Evolutionary conservation across 2,797 vertebrate genomes (phyloP).

Genomic region (Phalloptychus januarius): DNA sequence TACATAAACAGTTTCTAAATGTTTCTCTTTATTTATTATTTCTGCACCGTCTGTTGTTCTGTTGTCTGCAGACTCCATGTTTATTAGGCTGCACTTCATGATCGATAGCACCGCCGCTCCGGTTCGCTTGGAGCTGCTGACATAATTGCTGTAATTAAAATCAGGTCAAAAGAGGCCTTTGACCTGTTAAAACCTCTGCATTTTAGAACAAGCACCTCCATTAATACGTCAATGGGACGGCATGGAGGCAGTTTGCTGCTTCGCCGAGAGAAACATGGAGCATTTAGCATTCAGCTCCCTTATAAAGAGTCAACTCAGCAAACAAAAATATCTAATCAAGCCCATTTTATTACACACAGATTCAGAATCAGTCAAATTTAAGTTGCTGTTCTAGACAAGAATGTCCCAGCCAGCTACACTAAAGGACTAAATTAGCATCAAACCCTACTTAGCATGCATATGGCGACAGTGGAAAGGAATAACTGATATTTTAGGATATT

Average conservation of each 20-base stretch:
- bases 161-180: conserved; percentile 40
- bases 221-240: conserved; percentile 61
- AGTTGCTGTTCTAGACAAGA: background rate
- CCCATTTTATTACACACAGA: too few species aligned
- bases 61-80: conserved; percentile 7
- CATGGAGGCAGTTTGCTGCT: conserved; percentile 4
- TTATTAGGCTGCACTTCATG: conserved; percentile 32
- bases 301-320: background rate
- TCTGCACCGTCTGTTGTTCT: background rate
- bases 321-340: background rate
- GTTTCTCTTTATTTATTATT: background rate
- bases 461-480: background rate
- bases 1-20: background rate
- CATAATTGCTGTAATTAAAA: conserved; percentile 54
- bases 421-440: background rate
- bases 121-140: conserved; percentile 18
- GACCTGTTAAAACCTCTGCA: conserved; percentile 42
- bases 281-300: too few species aligned
- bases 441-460: background rate
- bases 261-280: conserved; percentile 20
- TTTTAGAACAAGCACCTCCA: conserved; percentile 55
- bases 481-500: background rate
- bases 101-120: conserved; percentile 31
- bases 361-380: background rate
- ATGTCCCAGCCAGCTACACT: background rate